Evolutionary conservation across 2,888 invertebrate species (phyloP).

Genomic region (Tetragnatha montana): DNA sequence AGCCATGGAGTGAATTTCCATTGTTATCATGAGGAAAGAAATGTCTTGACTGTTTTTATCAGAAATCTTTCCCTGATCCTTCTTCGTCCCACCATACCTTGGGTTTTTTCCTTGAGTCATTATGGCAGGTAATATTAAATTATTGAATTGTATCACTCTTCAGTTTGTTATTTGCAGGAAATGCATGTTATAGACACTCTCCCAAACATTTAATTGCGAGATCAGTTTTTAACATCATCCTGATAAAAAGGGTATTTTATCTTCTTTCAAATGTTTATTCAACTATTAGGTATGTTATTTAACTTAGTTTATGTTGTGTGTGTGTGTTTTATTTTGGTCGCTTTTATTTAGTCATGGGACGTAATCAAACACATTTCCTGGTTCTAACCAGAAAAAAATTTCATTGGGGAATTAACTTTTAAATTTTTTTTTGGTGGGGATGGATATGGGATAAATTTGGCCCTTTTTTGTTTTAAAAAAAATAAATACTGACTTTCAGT

Average conservation of each 20-base stretch:
- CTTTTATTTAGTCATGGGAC: too few relatives aligned
- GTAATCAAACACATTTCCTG: too few relatives aligned
- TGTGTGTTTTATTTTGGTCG: too few relatives aligned
- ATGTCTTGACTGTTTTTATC: constrained; percentile 24
- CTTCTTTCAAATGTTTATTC: background rate
- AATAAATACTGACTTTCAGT: too few relatives aligned
- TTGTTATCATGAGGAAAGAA: constrained; percentile 11
- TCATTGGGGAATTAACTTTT: too few relatives aligned
- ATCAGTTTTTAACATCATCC: background rate
- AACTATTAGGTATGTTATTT: too few relatives aligned
- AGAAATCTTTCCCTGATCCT: constrained; percentile 32
- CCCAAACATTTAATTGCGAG: background rate
- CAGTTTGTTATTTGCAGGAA: background rate
- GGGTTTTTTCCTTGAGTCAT: background rate
- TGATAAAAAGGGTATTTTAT: background rate
- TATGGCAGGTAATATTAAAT: constrained; percentile 58
- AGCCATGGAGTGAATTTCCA: background rate
- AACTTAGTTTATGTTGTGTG: too few relatives aligned
- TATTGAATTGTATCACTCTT: too few relatives aligned
- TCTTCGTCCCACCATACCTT: constrained; percentile 40
- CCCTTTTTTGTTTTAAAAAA: too few relatives aligned
- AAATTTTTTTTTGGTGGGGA: too few relatives aligned
- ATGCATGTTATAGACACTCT: background rate
- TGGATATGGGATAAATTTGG: too few relatives aligned
- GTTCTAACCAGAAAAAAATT: too few relatives aligned